Evolutionary conservation across 2,113 vertebrate genomes (phyloP).

Genomic region (Apaloderma vittatum): DNA sequence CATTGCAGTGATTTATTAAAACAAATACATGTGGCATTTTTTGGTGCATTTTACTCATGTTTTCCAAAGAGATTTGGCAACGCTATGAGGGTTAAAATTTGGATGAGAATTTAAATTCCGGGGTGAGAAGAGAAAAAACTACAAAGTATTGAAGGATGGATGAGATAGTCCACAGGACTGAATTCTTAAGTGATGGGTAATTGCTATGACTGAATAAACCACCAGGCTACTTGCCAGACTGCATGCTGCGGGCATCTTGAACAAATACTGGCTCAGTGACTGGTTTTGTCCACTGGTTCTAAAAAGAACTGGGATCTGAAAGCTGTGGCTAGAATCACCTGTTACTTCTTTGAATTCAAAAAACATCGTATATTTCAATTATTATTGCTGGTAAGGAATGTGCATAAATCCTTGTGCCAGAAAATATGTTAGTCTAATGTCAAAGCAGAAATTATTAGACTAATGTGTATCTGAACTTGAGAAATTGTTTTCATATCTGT

Average conservation of each 20-base stretch:
- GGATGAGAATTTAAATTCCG: not conserved
- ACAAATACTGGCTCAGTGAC: not conserved
- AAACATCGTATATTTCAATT: not conserved
- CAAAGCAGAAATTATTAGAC: not conserved
- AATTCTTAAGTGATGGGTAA: not conserved
- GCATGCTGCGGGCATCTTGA: not conserved
- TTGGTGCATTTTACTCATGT: not conserved
- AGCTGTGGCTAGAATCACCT: not conserved
- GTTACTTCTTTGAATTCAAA: not conserved
- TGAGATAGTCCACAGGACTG: not conserved
- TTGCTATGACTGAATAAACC: not conserved
- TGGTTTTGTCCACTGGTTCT: not conserved
- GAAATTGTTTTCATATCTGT: not conserved
- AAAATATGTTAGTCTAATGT: not conserved
- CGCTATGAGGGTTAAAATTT: not conserved
- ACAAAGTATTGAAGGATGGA: not conserved
- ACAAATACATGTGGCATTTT: fast-evolving
- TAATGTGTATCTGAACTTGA: not conserved
- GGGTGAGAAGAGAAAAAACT: not conserved
- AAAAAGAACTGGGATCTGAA: not conserved
- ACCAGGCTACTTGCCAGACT: not conserved
- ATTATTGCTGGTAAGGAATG: not conserved
- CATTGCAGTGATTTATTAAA: not conserved
- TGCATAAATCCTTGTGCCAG: not conserved
- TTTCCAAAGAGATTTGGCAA: not conserved